phyloP scores from a whole-genome alignment of 2,113 vertebrate genomes.

The Burhinus oedicnemus region DNA sequence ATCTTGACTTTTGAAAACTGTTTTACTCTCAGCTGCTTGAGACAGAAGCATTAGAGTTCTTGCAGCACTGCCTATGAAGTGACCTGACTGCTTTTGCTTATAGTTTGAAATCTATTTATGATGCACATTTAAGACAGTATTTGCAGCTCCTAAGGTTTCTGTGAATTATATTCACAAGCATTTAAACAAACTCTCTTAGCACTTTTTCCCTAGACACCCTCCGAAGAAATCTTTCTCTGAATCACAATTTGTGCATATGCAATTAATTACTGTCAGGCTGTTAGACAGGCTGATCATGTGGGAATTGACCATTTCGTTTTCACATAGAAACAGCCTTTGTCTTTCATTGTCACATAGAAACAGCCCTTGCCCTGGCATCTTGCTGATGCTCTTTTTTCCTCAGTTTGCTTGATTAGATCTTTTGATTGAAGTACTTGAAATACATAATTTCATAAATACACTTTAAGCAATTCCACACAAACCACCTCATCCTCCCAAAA shows the following conservation, averaged over 20 bases:
- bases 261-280: constrained; percentile 19
- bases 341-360: neutral
- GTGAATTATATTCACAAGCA: constrained; percentile 2
- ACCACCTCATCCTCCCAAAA: neutral
- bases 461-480: constrained; percentile 9
- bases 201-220: neutral
- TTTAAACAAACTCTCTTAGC: neutral
- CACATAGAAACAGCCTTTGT: constrained; percentile 3
- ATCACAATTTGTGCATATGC: neutral
- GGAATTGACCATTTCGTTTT: constrained; percentile 29
- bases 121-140: neutral
- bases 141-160: constrained; percentile 8
- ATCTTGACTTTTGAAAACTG: neutral
- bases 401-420: constrained; percentile 19
- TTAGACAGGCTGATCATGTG: constrained; percentile 11
- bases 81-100: neutral
- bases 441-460: constrained; percentile 30
- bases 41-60: neutral
- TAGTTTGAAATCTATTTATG: neutral
- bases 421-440: constrained; percentile 41
- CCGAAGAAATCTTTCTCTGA: neutral
- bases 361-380: neutral
- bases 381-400: neutral
- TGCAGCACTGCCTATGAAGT: neutral
- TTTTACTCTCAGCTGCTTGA: neutral